Percentiles rank a stretch among this genome's conserved stretches.
These are phyloP conservation scores for Folsomia manolachei DNA, from an alignment of 2,888 invertebrate species.

Conservation along the genomic window DNA sequence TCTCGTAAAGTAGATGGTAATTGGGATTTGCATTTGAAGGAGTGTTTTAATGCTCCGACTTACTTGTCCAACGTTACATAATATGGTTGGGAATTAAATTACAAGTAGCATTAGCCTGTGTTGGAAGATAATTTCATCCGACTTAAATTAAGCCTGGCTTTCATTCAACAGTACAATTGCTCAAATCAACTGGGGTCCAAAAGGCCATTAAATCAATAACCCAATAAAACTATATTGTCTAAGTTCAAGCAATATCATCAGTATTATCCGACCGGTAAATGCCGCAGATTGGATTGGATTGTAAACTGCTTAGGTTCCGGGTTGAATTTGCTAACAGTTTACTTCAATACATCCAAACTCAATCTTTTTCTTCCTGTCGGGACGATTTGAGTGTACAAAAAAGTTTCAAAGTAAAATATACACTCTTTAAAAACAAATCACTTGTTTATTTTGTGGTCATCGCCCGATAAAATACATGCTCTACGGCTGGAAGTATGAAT, in stretches of 20 bases:
- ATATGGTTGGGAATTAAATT: not conserved
- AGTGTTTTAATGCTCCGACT: not conserved
- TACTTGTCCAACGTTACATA: not conserved
- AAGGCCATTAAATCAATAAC: not conserved
- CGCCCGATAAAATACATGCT: not conserved
- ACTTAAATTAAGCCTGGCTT: not conserved
- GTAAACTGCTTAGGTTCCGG: no score
- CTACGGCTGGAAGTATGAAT: not conserved
- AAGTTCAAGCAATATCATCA: no score
- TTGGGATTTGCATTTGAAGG: not conserved
- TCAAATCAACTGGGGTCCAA: no score
- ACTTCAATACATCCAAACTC: no score
- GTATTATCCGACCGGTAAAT: no score
- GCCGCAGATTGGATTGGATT: no score
- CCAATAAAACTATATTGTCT: not conserved
- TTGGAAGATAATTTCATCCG: not conserved
- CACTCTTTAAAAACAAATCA: not conserved
- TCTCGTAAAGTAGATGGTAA: not conserved
- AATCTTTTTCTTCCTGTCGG: not conserved
- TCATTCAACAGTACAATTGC: not conserved
- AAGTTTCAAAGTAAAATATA: not conserved
- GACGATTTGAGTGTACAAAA: not conserved
- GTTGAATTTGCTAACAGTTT: no score
- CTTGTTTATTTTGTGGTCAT: conserved; percentile 4
- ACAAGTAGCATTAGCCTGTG: not conserved